phyloP scores from a whole-genome alignment of 2,113 vertebrate species.

The Hippocampus barbouri region DNA sequence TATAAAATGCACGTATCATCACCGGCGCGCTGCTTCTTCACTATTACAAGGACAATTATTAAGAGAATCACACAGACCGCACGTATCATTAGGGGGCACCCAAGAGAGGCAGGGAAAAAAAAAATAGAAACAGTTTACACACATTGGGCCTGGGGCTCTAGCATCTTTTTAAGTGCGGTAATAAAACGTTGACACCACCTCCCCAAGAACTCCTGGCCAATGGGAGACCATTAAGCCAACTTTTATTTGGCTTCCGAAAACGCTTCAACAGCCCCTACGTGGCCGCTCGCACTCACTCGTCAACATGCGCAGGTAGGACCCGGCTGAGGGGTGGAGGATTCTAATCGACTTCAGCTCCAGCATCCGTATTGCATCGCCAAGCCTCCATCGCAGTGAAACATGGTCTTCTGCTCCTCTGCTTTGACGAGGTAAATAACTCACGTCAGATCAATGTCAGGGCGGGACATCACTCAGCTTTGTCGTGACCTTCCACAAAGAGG shows the following conservation, averaged over 20 bases:
- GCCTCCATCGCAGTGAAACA: slow-evolving; percentile 40
- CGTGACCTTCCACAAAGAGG: neutral
- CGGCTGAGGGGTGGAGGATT: slow-evolving; percentile 44
- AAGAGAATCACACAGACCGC: slow-evolving; percentile 53
- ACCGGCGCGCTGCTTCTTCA: slow-evolving; percentile 18
- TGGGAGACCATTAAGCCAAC: slow-evolving; percentile 52
- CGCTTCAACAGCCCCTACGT: slow-evolving; percentile 50
- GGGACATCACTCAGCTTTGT: neutral
- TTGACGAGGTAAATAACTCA: slow-evolving; percentile 53
- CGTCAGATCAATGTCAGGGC: neutral
- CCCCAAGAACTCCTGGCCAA: slow-evolving; percentile 59
- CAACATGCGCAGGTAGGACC: slow-evolving; percentile 68
- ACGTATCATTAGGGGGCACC: slow-evolving; percentile 67
- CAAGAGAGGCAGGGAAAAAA: slow-evolving; percentile 9
- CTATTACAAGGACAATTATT: slow-evolving; percentile 55
- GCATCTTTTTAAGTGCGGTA: slow-evolving; percentile 64
- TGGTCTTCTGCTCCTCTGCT: slow-evolving; percentile 45
- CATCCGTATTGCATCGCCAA: slow-evolving; percentile 12
- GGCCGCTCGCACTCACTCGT: slow-evolving; percentile 39
- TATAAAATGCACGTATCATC: slow-evolving; percentile 59
- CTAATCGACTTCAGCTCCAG: slow-evolving; percentile 28
- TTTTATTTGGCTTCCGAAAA: slow-evolving; percentile 63
- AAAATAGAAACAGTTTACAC: slow-evolving; percentile 14
- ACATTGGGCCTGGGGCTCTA: slow-evolving; percentile 44
- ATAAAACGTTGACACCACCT: slow-evolving; percentile 71